Conservation (phyloP, 2,113 vertebrate genomes). For the Protomyctophum bolini region DNA sequence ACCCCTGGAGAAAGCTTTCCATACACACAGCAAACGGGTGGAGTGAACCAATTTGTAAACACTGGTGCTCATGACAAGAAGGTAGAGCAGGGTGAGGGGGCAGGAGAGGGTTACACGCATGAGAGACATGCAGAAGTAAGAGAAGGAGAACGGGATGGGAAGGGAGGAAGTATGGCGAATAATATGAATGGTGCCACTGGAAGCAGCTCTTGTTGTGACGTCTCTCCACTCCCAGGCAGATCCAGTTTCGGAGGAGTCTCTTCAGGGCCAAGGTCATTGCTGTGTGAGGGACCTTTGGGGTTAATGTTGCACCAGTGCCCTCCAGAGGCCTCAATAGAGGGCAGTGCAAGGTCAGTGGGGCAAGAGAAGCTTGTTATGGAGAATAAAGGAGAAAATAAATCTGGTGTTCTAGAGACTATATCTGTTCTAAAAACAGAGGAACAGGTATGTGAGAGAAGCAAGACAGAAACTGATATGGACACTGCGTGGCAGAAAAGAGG, state of each 20-base stretch:
- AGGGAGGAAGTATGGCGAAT: conserved; percentile 13
- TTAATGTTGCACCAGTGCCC: conserved; percentile 31
- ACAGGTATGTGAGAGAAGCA: conserved; percentile 65
- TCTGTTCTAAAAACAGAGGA: conserved; percentile 32
- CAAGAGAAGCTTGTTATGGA: conserved; percentile 20
- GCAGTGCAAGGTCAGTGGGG: conserved; percentile 4
- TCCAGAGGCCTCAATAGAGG: neutral
- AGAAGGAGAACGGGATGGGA: conserved; percentile 4
- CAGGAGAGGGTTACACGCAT: neutral
- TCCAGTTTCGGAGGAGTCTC: neutral
- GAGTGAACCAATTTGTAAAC: conserved; percentile 5
- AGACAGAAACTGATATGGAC: conserved; percentile 33
- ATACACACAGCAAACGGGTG: neutral
- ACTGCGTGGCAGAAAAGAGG: conserved; percentile 1
- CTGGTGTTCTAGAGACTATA: conserved; percentile 11
- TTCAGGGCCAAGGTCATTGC: neutral
- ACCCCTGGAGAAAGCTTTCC: neutral
- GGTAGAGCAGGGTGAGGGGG: neutral
- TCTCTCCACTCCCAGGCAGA: neutral
- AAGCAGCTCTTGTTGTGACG: neutral
- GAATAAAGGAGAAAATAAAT: conserved; percentile 15
- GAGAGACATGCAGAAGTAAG: conserved; percentile 6
- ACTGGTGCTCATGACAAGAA: conserved; percentile 5
- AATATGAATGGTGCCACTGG: neutral
- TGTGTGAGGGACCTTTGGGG: conserved; percentile 30